Percentiles rank a stretch among this genome's conserved stretches.
These are phyloP conservation scores for Periparus ater DNA, from an alignment of 2,797 vertebrate genomes.

Conservation along the genomic window DNA sequence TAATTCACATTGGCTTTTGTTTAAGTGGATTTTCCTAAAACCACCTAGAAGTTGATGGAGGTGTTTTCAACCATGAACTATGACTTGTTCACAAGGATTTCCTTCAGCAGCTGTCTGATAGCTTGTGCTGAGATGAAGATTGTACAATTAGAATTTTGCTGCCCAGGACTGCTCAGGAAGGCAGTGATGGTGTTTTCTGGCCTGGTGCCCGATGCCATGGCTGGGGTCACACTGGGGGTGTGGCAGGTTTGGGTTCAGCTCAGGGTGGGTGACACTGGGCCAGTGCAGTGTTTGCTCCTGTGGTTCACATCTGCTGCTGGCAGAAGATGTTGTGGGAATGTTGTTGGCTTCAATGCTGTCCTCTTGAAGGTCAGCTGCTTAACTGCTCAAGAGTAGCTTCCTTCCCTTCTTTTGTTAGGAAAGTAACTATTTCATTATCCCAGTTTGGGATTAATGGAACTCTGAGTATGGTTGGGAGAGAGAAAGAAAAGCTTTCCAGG, in stretches of 20 bases:
- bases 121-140: background rate
- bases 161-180: background rate
- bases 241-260: background rate
- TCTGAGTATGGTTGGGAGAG: background rate
- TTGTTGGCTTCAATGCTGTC: fast-evolving
- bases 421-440: background rate
- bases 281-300: background rate
- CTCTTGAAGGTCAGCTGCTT: background rate
- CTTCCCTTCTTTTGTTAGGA: background rate
- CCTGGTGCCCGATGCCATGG: fast-evolving
- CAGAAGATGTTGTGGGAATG: background rate
- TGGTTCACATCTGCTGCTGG: background rate
- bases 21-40: background rate
- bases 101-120: background rate
- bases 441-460: background rate
- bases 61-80: background rate
- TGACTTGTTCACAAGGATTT: background rate
- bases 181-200: background rate
- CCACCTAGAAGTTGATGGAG: background rate
- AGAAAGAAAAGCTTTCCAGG: background rate
- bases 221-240: fast-evolving
- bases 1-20: fast-evolving
- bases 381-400: background rate
- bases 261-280: background rate
- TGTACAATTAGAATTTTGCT: background rate